A percentile compares a stretch with the other conserved stretches of the same genome.
Conservation (phyloP, 2,797 vertebrate species). For the Cyclopterus lumpus region DNA sequence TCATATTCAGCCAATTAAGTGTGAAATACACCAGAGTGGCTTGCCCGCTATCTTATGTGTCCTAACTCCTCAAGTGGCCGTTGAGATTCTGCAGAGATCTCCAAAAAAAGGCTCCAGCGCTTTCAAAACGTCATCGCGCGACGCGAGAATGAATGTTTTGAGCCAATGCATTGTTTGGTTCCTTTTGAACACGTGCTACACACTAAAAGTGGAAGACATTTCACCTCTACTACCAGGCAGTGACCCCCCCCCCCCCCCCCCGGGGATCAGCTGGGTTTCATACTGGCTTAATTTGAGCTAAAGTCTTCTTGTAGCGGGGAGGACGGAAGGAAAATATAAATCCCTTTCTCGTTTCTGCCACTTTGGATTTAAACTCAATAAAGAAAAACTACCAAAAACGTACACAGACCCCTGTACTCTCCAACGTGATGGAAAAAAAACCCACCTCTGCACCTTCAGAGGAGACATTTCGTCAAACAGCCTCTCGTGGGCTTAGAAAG, state of each 20-base stretch:
- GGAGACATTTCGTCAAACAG: conserved; percentile 24
- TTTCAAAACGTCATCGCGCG: conserved; percentile 21
- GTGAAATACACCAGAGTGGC: conserved; percentile 56
- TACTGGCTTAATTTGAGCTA: too few relatives aligned
- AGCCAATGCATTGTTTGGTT: conserved; percentile 13
- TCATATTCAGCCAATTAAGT: conserved; percentile 73
- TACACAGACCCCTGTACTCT: neutral
- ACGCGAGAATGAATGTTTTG: conserved; percentile 32
- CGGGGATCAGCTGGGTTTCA: too few relatives aligned
- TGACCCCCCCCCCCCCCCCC: too few relatives aligned
- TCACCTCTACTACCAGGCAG: neutral
- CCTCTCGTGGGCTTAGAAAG: conserved; percentile 7
- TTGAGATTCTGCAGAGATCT: conserved; percentile 42
- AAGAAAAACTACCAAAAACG: neutral
- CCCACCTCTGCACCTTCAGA: neutral
- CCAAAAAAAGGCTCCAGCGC: conserved; percentile 24
- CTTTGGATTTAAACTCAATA: neutral
- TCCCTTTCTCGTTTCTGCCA: neutral
- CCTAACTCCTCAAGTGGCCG: conserved; percentile 39
- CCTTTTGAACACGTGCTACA: neutral
- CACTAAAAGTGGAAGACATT: too few relatives aligned
- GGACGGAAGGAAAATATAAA: neutral
- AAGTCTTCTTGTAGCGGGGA: too few relatives aligned
- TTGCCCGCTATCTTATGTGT: conserved; percentile 44
- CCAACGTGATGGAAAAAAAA: too few relatives aligned